Percentiles rank a stretch among this genome's conserved stretches.
phyloP scores from a whole-genome alignment of 1,140 invertebrate genomes.

The Hylaeus volcanicus region DNA sequence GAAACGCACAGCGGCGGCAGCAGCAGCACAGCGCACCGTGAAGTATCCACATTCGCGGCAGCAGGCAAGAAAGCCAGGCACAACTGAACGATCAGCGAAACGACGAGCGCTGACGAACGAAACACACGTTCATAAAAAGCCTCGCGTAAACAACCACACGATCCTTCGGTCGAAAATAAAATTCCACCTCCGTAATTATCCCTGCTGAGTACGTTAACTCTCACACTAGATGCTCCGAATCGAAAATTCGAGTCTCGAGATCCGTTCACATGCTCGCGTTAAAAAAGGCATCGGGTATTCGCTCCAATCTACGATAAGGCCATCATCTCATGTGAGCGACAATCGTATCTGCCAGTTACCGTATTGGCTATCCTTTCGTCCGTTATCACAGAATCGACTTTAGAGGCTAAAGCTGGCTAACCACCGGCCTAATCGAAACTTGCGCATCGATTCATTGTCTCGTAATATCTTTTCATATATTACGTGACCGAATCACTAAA shows the following conservation, averaged over 20 bases:
- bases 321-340: conserved; percentile 16
- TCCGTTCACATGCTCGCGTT: conserved; percentile 63
- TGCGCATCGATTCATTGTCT: too few species aligned
- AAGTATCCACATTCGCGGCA: conserved; percentile 62
- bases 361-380: conserved; percentile 9
- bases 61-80: conserved; percentile 41
- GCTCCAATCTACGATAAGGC: conserved; percentile 15
- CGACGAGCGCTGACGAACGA: conserved; percentile 24
- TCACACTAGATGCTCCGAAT: conserved; percentile 46
- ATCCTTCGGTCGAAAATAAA: conserved; percentile 29
- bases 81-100: conserved; percentile 33
- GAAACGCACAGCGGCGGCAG: conserved; percentile 57
- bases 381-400: neutral
- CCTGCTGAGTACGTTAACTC: conserved; percentile 36
- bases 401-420: too few species aligned
- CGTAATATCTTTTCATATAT: too few species aligned
- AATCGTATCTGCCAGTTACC: neutral
- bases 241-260: conserved; percentile 55
- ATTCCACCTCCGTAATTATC: conserved; percentile 22
- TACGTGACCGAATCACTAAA: too few species aligned
- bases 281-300: conserved; percentile 56
- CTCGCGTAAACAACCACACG: conserved; percentile 29
- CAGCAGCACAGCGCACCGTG: conserved; percentile 52
- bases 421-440: too few species aligned
- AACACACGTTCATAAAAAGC: conserved; percentile 37